Evolutionary conservation across 2,113 vertebrate genomes (phyloP), one percentile per base, ranked within the genome.

Genomic region (Circaetus cinerascens): DNA sequence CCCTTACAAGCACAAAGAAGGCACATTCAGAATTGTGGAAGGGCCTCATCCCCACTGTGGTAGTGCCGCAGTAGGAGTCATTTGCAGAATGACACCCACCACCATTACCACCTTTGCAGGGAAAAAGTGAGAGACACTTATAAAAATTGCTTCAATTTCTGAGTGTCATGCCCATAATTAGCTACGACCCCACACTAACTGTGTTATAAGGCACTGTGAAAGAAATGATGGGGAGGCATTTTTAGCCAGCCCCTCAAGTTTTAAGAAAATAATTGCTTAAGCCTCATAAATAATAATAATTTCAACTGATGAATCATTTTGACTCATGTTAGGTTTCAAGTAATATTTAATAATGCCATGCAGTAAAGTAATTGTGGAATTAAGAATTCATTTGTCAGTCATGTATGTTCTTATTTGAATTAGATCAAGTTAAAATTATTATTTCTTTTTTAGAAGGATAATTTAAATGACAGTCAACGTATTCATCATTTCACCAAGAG

Each of bases 231-330:
- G 45, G 84, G 63, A 88, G 80, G 41, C 4, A 3, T 73, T 95
- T 93, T 83, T 46, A 91, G 75, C 22, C 71, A 95, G 32, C 79
- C 50, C n/a, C 69, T 90, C 87, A 38, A 43, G 25, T 40, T 85
- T 75, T 53, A 56, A 82, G 66, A 78, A 88, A 90, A 90, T 43
- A 66, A 94, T 63, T 90, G 56, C 72, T 92, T 55, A 64, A 88
- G n/a, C n/a, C 27, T 93, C 59, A 93, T 86, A 95, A 85, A 90
- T 90, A 89, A 50, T 69, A 43, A 79, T 95, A 82, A 55, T 91
- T 89, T 90, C 84, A 83, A 62, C n/a, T 90, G 91, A 67, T 96
- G 74, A 96, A 95, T 96, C 77, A 94, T 76, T 94, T 95, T 77
- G 77, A 91, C 57, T 95, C 66, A 67, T 85, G 94, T 72, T 38